Percentiles rank a stretch among this genome's conserved stretches.
Conservation (phyloP, 2,113 vertebrate species). For the Psittacara wagleri region DNA sequence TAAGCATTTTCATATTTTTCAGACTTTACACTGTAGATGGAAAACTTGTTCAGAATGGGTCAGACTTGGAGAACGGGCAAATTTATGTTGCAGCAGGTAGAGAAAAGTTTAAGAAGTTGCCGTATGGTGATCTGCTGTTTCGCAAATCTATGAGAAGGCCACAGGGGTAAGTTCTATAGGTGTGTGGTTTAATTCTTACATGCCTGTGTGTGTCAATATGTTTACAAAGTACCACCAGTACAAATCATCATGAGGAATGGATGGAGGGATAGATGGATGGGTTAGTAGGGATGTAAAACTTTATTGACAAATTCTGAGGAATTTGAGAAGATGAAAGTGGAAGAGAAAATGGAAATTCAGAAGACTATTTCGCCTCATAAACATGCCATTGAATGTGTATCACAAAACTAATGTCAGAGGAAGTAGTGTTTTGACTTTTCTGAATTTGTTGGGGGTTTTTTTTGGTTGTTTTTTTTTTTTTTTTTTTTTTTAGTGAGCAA, state of each 20-base stretch:
- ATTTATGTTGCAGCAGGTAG: constrained; percentile 94
- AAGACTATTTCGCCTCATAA: not conserved
- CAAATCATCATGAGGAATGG: not conserved
- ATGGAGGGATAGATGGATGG: not conserved
- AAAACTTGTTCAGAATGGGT: constrained; percentile 81
- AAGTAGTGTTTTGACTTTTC: not conserved
- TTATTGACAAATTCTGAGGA: not conserved
- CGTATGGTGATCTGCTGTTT: constrained; percentile 87
- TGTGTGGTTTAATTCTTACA: not conserved
- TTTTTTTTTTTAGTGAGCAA: not conserved
- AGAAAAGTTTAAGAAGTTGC: constrained; percentile 92
- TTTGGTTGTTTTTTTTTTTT: not conserved
- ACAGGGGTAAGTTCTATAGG: constrained; percentile 78
- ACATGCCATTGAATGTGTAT: not conserved
- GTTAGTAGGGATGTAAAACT: not conserved
- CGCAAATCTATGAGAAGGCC: constrained; percentile 81
- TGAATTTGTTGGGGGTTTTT: not conserved
- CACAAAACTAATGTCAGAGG: not conserved
- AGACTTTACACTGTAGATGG: constrained; percentile 92
- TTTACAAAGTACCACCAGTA: not conserved
- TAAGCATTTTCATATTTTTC: constrained; percentile 20
- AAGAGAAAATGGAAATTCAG: not conserved
- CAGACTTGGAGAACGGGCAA: constrained; percentile 89
- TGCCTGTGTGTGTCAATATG: not conserved
- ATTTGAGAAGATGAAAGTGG: not conserved